Percentiles rank a stretch among this genome's conserved stretches.
Conservation (phyloP, 2,888 invertebrate genomes). For the Zonitis immaculata region DNA sequence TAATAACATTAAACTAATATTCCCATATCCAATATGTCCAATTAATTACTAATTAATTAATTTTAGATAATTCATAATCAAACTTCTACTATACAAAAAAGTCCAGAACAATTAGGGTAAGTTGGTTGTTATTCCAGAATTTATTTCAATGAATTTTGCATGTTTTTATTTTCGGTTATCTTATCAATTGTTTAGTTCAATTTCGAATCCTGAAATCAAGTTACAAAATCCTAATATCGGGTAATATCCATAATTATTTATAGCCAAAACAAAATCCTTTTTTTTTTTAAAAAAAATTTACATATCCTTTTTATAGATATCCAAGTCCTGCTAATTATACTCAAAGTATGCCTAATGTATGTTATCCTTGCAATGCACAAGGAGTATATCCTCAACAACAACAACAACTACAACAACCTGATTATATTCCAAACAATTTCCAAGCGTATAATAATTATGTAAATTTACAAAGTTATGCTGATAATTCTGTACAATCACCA, state of each 20-base stretch:
- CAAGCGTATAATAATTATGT: neutral
- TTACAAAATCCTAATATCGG: no score
- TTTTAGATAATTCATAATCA: conserved; percentile 65
- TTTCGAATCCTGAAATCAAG: neutral
- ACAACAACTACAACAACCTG: conserved; percentile 6
- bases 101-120: conserved; percentile 57
- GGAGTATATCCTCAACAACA: conserved; percentile 2
- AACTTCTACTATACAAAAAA: conserved; percentile 51
- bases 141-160: neutral
- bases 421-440: neutral
- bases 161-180: neutral
- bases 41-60: conserved; percentile 7
- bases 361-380: conserved; percentile 6
- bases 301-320: conserved; percentile 5
- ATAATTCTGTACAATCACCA: neutral
- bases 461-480: neutral
- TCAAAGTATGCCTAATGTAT: conserved; percentile 30
- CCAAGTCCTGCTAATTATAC: conserved; percentile 6
- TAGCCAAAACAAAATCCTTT: no score
- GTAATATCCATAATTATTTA: no score
- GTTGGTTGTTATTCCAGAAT: conserved; percentile 28
- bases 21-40: conserved; percentile 5
- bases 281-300: no score
- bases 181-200: neutral
- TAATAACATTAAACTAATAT: neutral